Evolutionary conservation across 2,113 vertebrate genomes (phyloP).

Genomic region (Hystrix cristata): DNA sequence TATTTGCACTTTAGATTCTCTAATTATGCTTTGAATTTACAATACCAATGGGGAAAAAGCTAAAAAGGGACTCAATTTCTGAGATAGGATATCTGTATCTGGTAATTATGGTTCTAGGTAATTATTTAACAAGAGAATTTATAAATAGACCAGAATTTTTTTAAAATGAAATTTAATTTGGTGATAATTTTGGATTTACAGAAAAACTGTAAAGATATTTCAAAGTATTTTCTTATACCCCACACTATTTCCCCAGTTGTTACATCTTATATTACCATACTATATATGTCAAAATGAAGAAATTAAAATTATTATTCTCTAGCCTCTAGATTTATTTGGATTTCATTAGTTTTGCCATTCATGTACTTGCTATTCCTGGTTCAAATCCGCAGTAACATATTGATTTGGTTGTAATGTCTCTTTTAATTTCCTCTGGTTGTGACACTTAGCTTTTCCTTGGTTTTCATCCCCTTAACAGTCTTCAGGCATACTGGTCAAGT

Average conservation of each 20-base stretch:
- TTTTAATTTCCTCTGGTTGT: background rate
- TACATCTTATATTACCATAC: background rate
- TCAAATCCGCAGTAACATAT: background rate
- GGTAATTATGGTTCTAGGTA: background rate
- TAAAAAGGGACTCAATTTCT: background rate
- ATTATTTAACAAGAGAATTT: background rate
- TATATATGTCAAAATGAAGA: background rate
- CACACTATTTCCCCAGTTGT: background rate
- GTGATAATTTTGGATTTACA: background rate
- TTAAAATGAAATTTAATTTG: background rate
- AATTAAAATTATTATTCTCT: background rate
- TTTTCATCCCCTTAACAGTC: background rate
- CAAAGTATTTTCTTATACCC: background rate
- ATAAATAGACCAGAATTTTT: constrained; percentile 1
- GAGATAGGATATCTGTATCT: background rate
- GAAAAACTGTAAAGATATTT: constrained; percentile 4
- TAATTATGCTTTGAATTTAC: constrained; percentile 20
- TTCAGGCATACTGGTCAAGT: background rate
- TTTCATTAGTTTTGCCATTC: background rate
- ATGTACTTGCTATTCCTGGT: background rate
- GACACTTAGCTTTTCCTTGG: background rate
- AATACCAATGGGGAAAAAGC: background rate
- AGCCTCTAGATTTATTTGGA: background rate
- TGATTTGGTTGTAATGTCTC: background rate
- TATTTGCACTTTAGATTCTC: constrained; percentile 20